Evolutionary conservation across 2,113 vertebrate species (phyloP), one percentile per base, ranked within the genome.

Genomic region (Cygnus buccinator): DNA sequence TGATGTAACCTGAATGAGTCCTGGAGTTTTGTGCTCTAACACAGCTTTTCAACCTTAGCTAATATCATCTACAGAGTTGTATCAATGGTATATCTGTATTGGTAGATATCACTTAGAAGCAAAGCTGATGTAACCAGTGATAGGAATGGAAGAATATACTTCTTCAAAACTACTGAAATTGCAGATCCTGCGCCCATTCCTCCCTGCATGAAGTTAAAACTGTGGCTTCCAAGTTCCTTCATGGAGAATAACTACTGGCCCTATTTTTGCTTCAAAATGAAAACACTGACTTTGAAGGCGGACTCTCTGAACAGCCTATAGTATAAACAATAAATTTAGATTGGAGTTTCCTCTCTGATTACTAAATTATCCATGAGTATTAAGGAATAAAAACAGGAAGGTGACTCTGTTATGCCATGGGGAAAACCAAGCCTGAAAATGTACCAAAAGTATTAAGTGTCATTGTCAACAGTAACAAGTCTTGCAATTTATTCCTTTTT

Each of bases 221-320:
- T 11, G 20, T 65, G 39, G 39, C 28, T 41, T 29, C 37, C 37
- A 41, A 13, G 37, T 20, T 35, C 26, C 62, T 65, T 18, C 18
- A 20, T 29, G 39, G 62, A 92, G 74, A 80, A 74, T 33, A 90
- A 61, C 80, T 77, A 76, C 16, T 55, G 59, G 92, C 75, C 93
- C 90, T 82, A 89, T 87, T 96, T 89, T 93, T 87, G 83, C 50
- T 90, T 67, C 68, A 68, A 29, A 46, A 39, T n/a, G 90, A 87
- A 95, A 97, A 95, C 85, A 81, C 43, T 74, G 87, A 37, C 25
- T 87, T 33, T 37, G 33, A 84, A 96, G 50, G 63, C 77, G 76
- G 84, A 66, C 68, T 65, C 25, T 55, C 39, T 50, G 52, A 55
- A 33, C 83, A 84, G 80, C 50, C 71, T 66, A 57, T 41, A 21